Percentiles rank a stretch among this genome's conserved stretches.
These are phyloP conservation scores for Mormoops blainvillei DNA, from an alignment of 2,113 vertebrate genomes.

Conservation along the genomic window DNA sequence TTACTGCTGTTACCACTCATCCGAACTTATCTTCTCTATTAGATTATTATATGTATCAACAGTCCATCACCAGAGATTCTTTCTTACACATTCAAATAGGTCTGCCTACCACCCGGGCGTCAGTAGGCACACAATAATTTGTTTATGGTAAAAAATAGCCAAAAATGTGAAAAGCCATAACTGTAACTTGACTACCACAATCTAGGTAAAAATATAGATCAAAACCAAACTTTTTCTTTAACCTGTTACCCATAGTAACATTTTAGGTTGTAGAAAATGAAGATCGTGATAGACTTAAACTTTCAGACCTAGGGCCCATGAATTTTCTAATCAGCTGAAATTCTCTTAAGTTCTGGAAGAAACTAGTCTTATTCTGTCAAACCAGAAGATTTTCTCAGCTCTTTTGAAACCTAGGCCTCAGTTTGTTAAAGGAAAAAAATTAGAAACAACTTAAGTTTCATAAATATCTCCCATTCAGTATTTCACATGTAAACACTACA, in stretches of 20 bases:
- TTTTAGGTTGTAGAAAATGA: neutral
- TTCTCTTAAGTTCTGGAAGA: neutral
- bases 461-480: neutral
- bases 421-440: neutral
- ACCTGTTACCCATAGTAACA: neutral
- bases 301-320: neutral
- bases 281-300: neutral
- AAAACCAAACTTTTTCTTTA: constrained; percentile 11
- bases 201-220: neutral
- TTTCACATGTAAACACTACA: neutral
- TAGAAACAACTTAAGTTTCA: neutral
- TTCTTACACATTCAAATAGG: neutral
- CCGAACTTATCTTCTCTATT: neutral
- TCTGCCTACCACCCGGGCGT: neutral
- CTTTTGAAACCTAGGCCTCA: neutral
- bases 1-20: neutral
- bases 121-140: neutral
- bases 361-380: neutral
- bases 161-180: constrained; percentile 3
- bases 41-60: neutral
- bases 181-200: neutral
- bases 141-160: neutral
- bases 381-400: neutral
- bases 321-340: neutral
- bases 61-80: neutral